phyloP scores from a whole-genome alignment of 1,140 invertebrate species.

The Venturia canescens region DNA sequence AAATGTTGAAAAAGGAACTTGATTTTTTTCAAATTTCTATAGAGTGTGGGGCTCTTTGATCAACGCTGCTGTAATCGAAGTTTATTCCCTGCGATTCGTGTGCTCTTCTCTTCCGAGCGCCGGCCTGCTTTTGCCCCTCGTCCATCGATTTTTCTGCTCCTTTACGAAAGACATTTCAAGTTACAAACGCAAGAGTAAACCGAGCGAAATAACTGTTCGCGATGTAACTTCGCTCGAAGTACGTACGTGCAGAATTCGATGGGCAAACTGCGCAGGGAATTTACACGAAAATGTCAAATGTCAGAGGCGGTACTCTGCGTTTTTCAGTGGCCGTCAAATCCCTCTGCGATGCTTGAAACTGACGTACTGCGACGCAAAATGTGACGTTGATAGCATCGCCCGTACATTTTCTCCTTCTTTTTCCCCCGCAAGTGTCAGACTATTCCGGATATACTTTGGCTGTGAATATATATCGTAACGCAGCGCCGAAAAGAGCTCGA shows the following conservation, averaged over 20 bases:
- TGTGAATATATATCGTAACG: slow-evolving; percentile 18
- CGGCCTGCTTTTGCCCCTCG: too few species aligned
- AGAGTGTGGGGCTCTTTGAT: background rate
- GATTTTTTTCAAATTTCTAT: background rate
- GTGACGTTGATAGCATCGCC: background rate
- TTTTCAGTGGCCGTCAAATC: background rate
- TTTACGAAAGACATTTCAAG: too few species aligned
- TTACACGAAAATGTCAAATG: too few species aligned
- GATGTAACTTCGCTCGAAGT: too few species aligned
- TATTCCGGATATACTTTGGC: background rate
- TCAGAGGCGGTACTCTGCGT: too few species aligned
- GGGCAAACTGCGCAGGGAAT: too few species aligned
- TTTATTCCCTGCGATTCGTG: too few species aligned
- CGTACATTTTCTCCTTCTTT: background rate
- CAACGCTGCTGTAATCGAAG: background rate
- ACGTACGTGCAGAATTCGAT: too few species aligned
- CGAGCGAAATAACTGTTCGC: too few species aligned
- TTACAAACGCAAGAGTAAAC: too few species aligned
- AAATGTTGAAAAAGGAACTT: background rate
- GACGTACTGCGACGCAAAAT: background rate
- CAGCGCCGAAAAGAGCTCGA: slow-evolving; percentile 28
- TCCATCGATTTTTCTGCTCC: too few species aligned
- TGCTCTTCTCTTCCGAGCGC: too few species aligned
- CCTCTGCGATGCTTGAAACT: background rate
- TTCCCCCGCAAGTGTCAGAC: background rate